phyloP scores from a whole-genome alignment of 2,888 invertebrate genomes.

The Palloptera scutellata region DNA sequence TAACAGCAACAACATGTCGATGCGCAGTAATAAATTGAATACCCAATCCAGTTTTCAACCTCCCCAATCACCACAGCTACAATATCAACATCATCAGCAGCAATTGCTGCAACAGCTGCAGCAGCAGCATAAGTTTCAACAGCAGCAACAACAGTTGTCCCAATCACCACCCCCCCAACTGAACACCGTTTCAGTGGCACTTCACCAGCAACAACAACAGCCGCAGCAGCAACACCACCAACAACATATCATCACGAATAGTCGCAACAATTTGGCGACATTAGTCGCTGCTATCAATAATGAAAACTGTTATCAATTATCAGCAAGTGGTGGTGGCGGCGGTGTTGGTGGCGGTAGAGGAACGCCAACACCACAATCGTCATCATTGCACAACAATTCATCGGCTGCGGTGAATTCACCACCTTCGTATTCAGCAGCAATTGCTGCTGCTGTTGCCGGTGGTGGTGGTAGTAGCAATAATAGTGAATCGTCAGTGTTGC shows the following conservation, averaged over 20 bases:
- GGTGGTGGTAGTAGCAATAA: constrained; percentile 32
- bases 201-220: constrained; percentile 50
- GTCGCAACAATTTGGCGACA: constrained; percentile 53
- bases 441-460: constrained; percentile 32
- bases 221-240: constrained; percentile 45
- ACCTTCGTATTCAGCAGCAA: constrained; percentile 57
- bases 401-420: constrained; percentile 42
- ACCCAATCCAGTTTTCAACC: constrained; percentile 40
- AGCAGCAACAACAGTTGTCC: constrained; percentile 52
- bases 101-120: constrained; percentile 46
- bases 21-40: constrained; percentile 61
- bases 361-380: constrained; percentile 17
- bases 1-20: constrained; percentile 52
- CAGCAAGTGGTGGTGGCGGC: constrained; percentile 51
- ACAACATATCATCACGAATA: constrained; percentile 50
- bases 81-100: constrained; percentile 42
- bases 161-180: constrained; percentile 41
- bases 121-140: constrained; percentile 54
- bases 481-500: constrained; percentile 28
- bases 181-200: constrained; percentile 37
- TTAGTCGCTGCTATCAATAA: constrained; percentile 52
- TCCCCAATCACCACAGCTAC: constrained; percentile 42
- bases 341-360: constrained; percentile 18
- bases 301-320: constrained; percentile 54
- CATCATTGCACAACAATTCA: constrained; percentile 27